A percentile compares a stretch with the other conserved stretches of the same genome.
These are phyloP conservation scores for Pelochelys cantorii DNA, from an alignment of 2,797 vertebrate genomes.

Conservation along the genomic window DNA sequence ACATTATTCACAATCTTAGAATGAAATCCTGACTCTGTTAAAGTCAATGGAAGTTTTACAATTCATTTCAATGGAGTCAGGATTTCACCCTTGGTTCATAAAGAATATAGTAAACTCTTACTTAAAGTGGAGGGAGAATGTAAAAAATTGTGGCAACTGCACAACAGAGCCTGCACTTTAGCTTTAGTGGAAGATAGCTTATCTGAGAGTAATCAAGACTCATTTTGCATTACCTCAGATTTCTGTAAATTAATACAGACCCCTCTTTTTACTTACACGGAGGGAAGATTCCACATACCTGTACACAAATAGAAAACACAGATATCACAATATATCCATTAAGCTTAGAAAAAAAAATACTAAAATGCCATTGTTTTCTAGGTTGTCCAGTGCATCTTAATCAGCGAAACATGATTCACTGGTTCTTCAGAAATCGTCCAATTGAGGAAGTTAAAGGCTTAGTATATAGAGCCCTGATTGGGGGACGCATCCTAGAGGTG, in stretches of 20 bases:
- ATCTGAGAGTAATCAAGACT: neutral
- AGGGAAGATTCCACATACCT: rapidly evolving
- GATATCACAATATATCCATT: neutral
- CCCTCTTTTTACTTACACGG: neutral
- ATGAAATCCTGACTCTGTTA: neutral
- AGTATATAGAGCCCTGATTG: constrained; percentile 78
- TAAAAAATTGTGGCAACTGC: neutral
- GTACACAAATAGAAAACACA: neutral
- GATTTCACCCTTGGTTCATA: neutral
- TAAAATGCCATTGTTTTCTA: constrained; percentile 65
- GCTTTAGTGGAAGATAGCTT: neutral
- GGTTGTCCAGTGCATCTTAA: constrained; percentile 85
- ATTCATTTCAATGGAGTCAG: neutral
- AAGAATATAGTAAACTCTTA: neutral
- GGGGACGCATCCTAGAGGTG: constrained; percentile 87
- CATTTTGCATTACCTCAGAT: neutral
- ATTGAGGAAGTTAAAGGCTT: constrained; percentile 75
- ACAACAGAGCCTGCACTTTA: neutral
- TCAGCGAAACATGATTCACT: constrained; percentile 79
- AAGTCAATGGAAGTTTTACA: neutral
- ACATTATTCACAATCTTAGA: neutral
- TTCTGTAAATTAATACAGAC: neutral
- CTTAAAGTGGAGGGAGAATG: neutral
- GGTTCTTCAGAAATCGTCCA: constrained; percentile 83
- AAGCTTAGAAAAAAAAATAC: neutral